Evolutionary conservation across 2,113 vertebrate species (phyloP), one percentile per base, ranked within the genome.

Genomic region (Podilymbus podiceps): DNA sequence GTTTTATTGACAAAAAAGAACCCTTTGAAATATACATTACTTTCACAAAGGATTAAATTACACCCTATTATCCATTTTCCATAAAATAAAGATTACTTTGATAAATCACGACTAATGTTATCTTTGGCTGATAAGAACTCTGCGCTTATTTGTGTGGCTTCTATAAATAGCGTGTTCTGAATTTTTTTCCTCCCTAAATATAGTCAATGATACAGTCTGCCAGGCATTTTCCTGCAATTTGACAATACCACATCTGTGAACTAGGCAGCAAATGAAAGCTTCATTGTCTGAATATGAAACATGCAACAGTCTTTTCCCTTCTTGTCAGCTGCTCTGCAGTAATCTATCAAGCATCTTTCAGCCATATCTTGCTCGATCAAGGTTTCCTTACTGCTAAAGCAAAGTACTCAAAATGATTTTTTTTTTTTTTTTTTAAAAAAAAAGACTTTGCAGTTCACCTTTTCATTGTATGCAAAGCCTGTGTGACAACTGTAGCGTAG

Each of bases 101-200:
- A 97, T 97, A 97, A 94, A 96, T 97, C 93, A 97, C 44, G 47
- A 96, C 88, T 85, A 90, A 88, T 88, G 84, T 95, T 97, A 97
- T 96, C 90, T 97, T 96, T 96, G 96, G 90, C 80, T 97, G 89
- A 94, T 88, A 92, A 90, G 86, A 98, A 95, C 86, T 72, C 69
- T 12, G 62, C 47, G 79, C 71, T 85, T 94, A 91, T 86, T 95
- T 96, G 93, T 88, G 89, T 90, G 68, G 67, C 62, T 94, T 91
- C 95, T 98, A 97, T 97, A 98, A 98, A 98, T 97, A 98, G 97
- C 11, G 38, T 18, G 71, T 55, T 85, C 88, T 88, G 71, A 97
- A 64, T 88, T 80, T 92, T 72, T 42, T 79, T 92, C 35, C 84
- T 71, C 82, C 95, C 88, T 97, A 97, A 97, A 97, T 96, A 98